Percentiles rank a stretch among this genome's conserved stretches.
These are phyloP conservation scores for Python bivittatus DNA, from an alignment of 2,113 vertebrate genomes.

Conservation along the genomic window DNA sequence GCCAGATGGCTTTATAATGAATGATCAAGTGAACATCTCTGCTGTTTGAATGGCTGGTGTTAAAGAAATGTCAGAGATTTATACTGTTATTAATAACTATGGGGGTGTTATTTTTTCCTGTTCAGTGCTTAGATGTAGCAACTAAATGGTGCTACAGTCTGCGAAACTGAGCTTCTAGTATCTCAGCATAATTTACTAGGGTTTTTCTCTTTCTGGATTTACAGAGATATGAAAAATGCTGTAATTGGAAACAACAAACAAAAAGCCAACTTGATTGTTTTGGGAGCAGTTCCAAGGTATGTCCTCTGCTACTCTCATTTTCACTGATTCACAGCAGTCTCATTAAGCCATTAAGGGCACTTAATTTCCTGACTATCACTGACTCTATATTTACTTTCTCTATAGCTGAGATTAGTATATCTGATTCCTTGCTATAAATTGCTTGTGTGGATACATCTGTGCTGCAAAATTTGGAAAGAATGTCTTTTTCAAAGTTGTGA, in stretches of 20 bases:
- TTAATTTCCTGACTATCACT: slow-evolving; percentile 53
- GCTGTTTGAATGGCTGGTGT: slow-evolving; percentile 9
- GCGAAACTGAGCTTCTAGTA: slow-evolving; percentile 65
- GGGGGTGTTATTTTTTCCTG: slow-evolving; percentile 16
- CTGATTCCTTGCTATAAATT: slow-evolving; percentile 44
- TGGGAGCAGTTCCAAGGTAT: slow-evolving; percentile 97
- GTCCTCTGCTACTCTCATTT: slow-evolving; percentile 70
- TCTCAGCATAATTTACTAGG: slow-evolving; percentile 68
- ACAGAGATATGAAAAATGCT: slow-evolving; percentile 99
- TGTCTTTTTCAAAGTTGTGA: slow-evolving; percentile 22
- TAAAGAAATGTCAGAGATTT: slow-evolving; percentile 27
- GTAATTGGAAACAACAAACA: slow-evolving; percentile 99
- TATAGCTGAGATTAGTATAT: slow-evolving; percentile 45
- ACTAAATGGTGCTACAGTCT: slow-evolving; percentile 57
- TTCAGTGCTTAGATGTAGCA: slow-evolving; percentile 38
- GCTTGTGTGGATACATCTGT: slow-evolving; percentile 52
- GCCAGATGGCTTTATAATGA: neutral
- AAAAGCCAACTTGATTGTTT: slow-evolving; percentile 99
- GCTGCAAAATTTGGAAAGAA: slow-evolving; percentile 47
- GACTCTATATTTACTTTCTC: slow-evolving; percentile 52
- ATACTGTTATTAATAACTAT: slow-evolving; percentile 32
- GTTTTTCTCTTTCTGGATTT: slow-evolving; percentile 76
- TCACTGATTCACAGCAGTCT: slow-evolving; percentile 62
- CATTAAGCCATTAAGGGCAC: slow-evolving; percentile 53
- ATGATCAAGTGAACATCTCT: slow-evolving; percentile 37